A percentile compares a stretch with the other conserved stretches of the same genome.
These are phyloP conservation scores for Lepus timidus DNA, from an alignment of 2,113 vertebrate species.

Conservation along the genomic window DNA sequence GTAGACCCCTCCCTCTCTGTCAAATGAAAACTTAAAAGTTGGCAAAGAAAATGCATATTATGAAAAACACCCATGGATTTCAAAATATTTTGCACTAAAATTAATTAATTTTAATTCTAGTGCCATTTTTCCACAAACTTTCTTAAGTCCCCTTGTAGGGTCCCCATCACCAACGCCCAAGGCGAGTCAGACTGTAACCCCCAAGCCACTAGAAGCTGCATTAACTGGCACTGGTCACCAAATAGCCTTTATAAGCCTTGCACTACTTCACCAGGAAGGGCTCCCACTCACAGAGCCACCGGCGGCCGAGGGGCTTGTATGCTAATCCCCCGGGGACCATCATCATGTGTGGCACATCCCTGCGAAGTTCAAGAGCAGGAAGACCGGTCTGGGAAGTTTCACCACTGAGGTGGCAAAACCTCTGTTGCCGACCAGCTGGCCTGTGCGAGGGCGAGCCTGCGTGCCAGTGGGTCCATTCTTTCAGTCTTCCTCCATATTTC, in stretches of 20 bases:
- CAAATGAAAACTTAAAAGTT: too few relatives aligned
- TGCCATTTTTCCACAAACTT: too few relatives aligned
- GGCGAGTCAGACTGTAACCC: neutral
- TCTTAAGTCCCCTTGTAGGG: too few relatives aligned
- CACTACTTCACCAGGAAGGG: neutral
- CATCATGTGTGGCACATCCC: neutral
- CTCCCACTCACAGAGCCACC: fast-evolving
- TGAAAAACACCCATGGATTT: too few relatives aligned
- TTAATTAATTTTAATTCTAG: too few relatives aligned
- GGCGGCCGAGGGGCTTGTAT: neutral
- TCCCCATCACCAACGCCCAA: neutral
- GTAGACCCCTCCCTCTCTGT: too few relatives aligned
- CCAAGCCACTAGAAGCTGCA: too few relatives aligned
- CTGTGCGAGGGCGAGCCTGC: neutral
- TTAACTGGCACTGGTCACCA: neutral
- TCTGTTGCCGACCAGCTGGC: neutral
- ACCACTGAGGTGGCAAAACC: neutral
- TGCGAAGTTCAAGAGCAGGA: too few relatives aligned
- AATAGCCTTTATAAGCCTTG: neutral
- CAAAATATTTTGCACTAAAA: too few relatives aligned
- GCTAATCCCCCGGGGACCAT: neutral
- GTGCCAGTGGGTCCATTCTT: neutral
- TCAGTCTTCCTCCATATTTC: neutral
- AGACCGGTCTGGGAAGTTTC: neutral
- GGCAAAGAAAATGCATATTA: too few relatives aligned